Evolutionary conservation across 2,797 vertebrate species (phyloP).

Genomic region (Sardinella longiceps): DNA sequence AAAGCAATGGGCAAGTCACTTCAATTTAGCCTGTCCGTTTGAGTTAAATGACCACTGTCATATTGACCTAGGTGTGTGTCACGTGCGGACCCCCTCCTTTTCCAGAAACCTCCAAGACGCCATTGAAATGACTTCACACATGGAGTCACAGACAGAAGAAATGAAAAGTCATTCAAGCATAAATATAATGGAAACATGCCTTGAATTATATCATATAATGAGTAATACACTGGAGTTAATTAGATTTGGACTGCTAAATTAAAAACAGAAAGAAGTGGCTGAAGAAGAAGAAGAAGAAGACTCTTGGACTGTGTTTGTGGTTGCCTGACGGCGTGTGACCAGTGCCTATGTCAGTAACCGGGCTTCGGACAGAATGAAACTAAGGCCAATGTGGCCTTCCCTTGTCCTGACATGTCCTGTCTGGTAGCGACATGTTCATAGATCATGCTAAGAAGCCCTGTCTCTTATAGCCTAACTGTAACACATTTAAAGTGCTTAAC

Average conservation of each 20-base stretch:
- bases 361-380: not conserved
- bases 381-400: not conserved
- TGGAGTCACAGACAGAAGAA: slow-evolving; percentile 37
- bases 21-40: slow-evolving; percentile 41
- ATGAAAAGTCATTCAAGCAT: slow-evolving; percentile 47
- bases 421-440: not conserved
- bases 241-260: slow-evolving; percentile 17
- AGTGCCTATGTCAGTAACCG: not conserved
- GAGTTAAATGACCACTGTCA: slow-evolving; percentile 44
- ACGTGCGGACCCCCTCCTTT: not conserved
- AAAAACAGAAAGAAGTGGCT: slow-evolving; percentile 27
- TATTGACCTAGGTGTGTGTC: slow-evolving; percentile 41
- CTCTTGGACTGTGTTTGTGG: slow-evolving; percentile 5
- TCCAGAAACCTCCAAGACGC: slow-evolving; percentile 31
- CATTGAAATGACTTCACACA: slow-evolving; percentile 31
- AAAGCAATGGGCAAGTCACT: slow-evolving; percentile 35
- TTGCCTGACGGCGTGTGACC: not conserved
- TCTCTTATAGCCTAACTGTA: slow-evolving; percentile 2
- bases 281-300: no score
- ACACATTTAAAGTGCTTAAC: not conserved
- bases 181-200: slow-evolving; percentile 46
- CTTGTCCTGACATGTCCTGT: not conserved
- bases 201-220: slow-evolving; percentile 28
- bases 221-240: slow-evolving; percentile 18
- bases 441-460: not conserved